Evolutionary conservation across 92 coral and sea anemone genomes (phyloP), one percentile per base, ranked within the genome.

Genomic region (Nematostella vectensis): DNA sequence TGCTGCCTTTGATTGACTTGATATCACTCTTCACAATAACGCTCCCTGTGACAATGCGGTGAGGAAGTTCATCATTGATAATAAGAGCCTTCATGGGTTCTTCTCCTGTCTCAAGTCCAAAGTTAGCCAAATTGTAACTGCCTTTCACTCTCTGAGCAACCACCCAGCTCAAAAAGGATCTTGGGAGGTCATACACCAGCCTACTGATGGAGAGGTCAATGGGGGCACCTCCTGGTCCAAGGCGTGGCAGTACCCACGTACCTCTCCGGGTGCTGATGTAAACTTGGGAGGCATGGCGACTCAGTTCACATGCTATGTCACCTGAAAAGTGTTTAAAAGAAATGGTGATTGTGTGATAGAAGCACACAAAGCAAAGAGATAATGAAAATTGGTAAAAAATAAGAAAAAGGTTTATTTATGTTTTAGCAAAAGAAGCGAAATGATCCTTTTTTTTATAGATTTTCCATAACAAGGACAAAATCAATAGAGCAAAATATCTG

Each of bases 281-380:
- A 8, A 93, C 99, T 62, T 93, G 96, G 9, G 68, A 18, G 23
- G 99, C 79, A 63, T 82, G 83, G 6, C 69, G 69, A 50, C 99
- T 93, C 24, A 93, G 68, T 52, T 93, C 99, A 61, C 88, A 82
- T 11, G 93, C 78, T 52, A 93, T 77, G 30, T 93, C 99, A 28
- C 73, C 99, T 91, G 25, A 24, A 59, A 58, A 45, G n/a, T n/a
- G n/a, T n/a, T n/a, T n/a, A n/a, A n/a, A n/a, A n/a, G n/a, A n/a
- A n/a, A n/a, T n/a, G n/a, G n/a, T n/a, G n/a, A n/a, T n/a, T n/a
- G n/a, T n/a, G n/a, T n/a, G n/a, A n/a, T n/a, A n/a, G n/a, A n/a
- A n/a, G n/a, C n/a, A n/a, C n/a, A n/a, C n/a, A n/a, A n/a, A n/a
- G n/a, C n/a, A n/a, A n/a, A n/a, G n/a, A n/a, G n/a, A n/a, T n/a